These are phyloP conservation scores for Lithosia quadra DNA, from an alignment of 2,888 invertebrate species.

Conservation along the genomic window DNA sequence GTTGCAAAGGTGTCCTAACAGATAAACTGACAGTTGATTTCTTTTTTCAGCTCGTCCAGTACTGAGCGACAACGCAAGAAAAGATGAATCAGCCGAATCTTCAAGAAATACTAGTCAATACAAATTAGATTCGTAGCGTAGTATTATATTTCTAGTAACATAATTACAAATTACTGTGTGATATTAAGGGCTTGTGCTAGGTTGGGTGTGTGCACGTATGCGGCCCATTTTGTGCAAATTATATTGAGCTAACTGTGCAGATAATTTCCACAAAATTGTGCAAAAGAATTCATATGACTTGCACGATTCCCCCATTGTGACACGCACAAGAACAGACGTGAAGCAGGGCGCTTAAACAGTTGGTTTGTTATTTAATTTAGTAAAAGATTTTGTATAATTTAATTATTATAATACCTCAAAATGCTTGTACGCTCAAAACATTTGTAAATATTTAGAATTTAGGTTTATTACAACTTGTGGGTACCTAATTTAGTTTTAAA, in stretches of 20 bases:
- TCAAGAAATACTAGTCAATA: constrained; percentile 82
- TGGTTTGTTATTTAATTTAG: constrained; percentile 23
- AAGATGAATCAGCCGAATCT: constrained; percentile 61
- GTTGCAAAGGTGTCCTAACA: too few species aligned
- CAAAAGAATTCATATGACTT: too few species aligned
- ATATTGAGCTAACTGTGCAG: too few species aligned
- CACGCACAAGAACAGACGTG: too few species aligned
- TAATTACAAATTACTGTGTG: constrained; percentile 34
- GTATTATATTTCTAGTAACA: constrained; percentile 20
- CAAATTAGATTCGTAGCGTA: constrained; percentile 76
- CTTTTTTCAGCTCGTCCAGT: constrained; percentile 72
- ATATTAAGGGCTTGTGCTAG: too few species aligned
- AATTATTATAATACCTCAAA: not conserved
- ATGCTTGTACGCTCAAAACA: not conserved
- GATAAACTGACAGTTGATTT: not conserved
- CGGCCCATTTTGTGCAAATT: too few species aligned
- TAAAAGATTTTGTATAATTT: not conserved
- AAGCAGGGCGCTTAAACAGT: too few species aligned
- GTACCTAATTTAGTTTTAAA: not conserved
- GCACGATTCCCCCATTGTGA: too few species aligned
- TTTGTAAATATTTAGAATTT: not conserved
- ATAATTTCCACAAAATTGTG: too few species aligned
- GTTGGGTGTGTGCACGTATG: too few species aligned
- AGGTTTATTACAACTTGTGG: not conserved
- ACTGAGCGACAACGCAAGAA: constrained; percentile 72